Conservation (phyloP, 2,888 invertebrate species). For the Hydrotaea diabolus region DNA sequence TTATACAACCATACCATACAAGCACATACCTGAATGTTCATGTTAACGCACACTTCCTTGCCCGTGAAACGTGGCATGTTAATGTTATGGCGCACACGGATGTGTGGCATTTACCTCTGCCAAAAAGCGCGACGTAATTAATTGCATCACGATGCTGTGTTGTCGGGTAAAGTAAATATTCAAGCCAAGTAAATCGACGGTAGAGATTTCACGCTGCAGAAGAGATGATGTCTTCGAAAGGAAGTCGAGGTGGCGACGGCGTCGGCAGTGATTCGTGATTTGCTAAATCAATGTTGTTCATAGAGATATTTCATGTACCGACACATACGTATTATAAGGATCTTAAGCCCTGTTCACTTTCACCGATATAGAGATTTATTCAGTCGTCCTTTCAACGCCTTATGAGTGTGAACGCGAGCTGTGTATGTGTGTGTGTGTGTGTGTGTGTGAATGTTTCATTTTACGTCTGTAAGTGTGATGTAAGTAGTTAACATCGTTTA, state of each 20-base stretch:
- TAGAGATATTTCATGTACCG: neutral
- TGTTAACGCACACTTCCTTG: too few relatives aligned
- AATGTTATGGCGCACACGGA: neutral
- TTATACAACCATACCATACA: too few relatives aligned
- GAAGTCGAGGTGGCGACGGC: neutral
- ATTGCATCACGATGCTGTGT: neutral
- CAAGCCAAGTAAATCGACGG: neutral
- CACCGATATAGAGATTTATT: neutral
- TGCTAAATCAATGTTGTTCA: neutral
- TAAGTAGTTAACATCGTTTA: conserved; percentile 17
- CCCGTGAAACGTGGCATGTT: too few relatives aligned
- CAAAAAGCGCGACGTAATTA: neutral
- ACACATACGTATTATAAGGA: too few relatives aligned
- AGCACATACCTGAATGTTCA: too few relatives aligned
- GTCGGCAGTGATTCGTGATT: neutral
- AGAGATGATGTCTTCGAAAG: neutral
- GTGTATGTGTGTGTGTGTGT: neutral
- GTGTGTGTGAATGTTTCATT: neutral
- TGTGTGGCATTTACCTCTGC: neutral
- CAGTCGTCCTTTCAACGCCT: neutral
- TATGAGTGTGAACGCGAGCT: too few relatives aligned
- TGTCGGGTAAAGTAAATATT: neutral
- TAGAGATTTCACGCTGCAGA: neutral
- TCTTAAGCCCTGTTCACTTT: neutral
- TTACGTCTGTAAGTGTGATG: neutral